A percentile compares a stretch with the other conserved stretches of the same genome.
Evolutionary conservation across 2,113 vertebrate species (phyloP).

Genomic region (Thunnus maccoyii): DNA sequence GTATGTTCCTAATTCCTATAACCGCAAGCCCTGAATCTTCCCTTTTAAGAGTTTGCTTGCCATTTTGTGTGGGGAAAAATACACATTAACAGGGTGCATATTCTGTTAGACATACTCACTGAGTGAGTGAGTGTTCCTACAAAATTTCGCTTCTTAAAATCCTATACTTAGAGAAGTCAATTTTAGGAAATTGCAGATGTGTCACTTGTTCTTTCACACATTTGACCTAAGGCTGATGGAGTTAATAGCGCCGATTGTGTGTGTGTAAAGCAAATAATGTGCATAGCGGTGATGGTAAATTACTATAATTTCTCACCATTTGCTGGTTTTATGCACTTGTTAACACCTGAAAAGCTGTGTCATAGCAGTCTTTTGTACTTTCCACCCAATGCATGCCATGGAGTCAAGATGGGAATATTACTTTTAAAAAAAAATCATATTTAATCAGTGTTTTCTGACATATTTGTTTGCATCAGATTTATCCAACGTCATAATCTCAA

Average conservation of each 20-base stretch:
- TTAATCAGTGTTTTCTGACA: constrained; percentile 20
- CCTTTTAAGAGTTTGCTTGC: neutral
- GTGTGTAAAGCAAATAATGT: constrained; percentile 20
- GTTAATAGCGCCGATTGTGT: constrained; percentile 8
- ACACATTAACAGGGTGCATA: neutral
- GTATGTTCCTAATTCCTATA: neutral
- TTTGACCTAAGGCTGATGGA: constrained; percentile 37
- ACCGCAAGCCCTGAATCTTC: neutral
- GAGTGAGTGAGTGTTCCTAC: neutral
- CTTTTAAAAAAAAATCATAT: neutral
- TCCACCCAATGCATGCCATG: neutral
- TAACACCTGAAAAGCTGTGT: constrained; percentile 9
- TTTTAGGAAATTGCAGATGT: constrained; percentile 12
- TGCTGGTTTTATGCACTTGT: neutral
- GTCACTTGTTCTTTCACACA: constrained; percentile 24
- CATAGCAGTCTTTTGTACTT: neutral
- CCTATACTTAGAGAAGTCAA: neutral
- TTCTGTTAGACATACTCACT: constrained; percentile 9
- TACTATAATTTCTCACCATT: constrained; percentile 4
- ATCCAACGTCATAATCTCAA: constrained; percentile 21
- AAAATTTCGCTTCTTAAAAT: constrained; percentile 2
- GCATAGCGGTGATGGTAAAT: constrained; percentile 7
- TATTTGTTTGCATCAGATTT: constrained; percentile 20
- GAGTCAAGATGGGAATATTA: neutral
- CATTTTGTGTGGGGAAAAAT: neutral